A percentile compares a stretch with the other conserved stretches of the same genome.
Conservation (phyloP, 2,113 vertebrate genomes). For the Globicephala melas region DNA sequence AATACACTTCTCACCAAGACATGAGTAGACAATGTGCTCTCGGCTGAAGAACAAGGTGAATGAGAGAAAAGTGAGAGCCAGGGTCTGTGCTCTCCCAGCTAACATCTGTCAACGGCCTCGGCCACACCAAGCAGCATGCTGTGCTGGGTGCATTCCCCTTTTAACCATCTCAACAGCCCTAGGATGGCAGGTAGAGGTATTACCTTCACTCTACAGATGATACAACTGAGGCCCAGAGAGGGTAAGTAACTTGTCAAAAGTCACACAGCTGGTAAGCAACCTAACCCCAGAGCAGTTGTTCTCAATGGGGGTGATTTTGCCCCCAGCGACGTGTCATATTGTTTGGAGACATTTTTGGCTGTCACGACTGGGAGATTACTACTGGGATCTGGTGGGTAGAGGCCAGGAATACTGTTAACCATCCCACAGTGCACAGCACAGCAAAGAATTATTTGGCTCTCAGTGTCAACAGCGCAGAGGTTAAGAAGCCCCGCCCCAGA, state of each 20-base stretch:
- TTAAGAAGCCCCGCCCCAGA: background rate
- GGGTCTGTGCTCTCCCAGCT: background rate
- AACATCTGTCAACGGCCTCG: background rate
- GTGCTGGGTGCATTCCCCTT: fast-evolving
- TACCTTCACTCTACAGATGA: background rate
- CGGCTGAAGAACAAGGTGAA: background rate
- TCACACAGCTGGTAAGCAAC: background rate
- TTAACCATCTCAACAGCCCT: background rate
- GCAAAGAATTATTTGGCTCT: background rate
- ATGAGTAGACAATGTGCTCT: background rate
- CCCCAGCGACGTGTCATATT: background rate
- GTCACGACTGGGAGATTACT: background rate
- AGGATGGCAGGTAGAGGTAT: background rate
- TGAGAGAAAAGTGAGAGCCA: background rate
- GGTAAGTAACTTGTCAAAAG: background rate
- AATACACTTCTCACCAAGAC: background rate
- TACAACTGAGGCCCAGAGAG: background rate
- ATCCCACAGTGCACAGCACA: background rate
- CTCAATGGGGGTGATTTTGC: background rate
- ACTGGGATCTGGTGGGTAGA: background rate
- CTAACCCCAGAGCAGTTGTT: background rate
- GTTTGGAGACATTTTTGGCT: background rate
- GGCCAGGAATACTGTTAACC: background rate
- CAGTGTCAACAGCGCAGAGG: background rate
- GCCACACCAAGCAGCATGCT: too few relatives aligned